A percentile compares a stretch with the other conserved stretches of the same genome.
These are phyloP conservation scores for Speoplatyrhinus poulsoni DNA, from an alignment of 2,113 vertebrate genomes.

Conservation along the genomic window DNA sequence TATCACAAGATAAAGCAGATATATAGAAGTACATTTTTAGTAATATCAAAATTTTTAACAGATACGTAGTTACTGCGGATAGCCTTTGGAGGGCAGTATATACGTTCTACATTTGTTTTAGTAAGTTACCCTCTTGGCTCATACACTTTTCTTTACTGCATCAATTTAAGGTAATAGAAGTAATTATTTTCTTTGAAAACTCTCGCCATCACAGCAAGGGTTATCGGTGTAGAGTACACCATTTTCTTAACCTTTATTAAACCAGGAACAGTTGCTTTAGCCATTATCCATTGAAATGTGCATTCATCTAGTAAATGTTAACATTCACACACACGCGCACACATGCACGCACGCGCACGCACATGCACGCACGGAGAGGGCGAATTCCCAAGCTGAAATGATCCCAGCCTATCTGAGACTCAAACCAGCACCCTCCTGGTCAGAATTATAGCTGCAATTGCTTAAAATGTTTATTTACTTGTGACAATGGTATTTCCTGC, in stretches of 20 bases:
- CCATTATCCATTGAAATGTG: neutral
- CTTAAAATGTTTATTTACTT: slow-evolving; percentile 53
- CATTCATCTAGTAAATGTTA: neutral
- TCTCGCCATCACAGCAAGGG: neutral
- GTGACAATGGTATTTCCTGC: slow-evolving; percentile 63
- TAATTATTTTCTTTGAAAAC: neutral
- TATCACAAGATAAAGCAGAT: too few relatives aligned
- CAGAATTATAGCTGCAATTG: slow-evolving; percentile 20
- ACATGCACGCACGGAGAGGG: neutral
- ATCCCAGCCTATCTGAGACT: neutral
- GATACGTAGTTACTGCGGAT: too few relatives aligned
- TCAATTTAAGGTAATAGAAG: slow-evolving; percentile 25
- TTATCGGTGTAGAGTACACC: neutral
- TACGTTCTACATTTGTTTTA: slow-evolving; percentile 51
- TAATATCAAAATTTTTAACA: too few relatives aligned
- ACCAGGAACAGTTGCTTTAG: neutral
- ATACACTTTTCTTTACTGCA: slow-evolving; percentile 17
- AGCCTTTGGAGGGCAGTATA: neutral
- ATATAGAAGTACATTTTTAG: too few relatives aligned
- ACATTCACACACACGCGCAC: neutral
- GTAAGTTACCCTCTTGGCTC: slow-evolving; percentile 16
- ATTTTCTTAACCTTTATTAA: neutral
- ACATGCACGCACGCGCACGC: too few relatives aligned
- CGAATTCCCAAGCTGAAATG: neutral
- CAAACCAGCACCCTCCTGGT: slow-evolving; percentile 9